A percentile compares a stretch with the other conserved stretches of the same genome.
phyloP scores from a whole-genome alignment of 2,113 vertebrate species.

The Nanorana parkeri region DNA sequence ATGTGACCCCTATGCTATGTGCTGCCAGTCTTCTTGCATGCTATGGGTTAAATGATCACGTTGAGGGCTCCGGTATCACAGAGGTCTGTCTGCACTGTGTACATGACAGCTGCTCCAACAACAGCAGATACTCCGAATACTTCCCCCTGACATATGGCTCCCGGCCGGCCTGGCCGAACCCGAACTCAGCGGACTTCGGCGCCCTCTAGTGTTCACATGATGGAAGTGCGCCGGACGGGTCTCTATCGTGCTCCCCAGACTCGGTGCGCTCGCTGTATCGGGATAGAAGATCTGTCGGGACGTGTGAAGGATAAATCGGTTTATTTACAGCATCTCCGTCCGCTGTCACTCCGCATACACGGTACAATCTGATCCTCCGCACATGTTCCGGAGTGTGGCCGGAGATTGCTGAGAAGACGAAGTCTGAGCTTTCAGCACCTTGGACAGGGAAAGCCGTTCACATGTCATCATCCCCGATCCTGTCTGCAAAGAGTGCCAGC shows the following conservation, averaged over 20 bases:
- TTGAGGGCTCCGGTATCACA: conserved; percentile 20
- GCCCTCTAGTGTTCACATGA: conserved; percentile 2
- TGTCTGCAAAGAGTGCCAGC: too few species aligned
- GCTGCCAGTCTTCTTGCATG: not conserved
- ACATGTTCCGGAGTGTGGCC: not conserved
- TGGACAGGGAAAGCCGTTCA: not conserved
- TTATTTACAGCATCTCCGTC: not conserved
- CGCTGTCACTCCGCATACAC: not conserved
- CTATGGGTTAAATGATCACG: conserved; percentile 40
- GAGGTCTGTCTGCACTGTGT: not conserved
- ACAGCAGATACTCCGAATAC: conserved; percentile 18
- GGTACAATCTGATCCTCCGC: not conserved
- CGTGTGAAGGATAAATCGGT: not conserved
- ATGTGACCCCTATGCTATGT: conserved; percentile 18
- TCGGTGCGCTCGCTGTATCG: not conserved
- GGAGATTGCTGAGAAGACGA: too few species aligned
- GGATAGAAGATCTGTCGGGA: not conserved
- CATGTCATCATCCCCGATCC: too few species aligned
- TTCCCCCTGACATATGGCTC: not conserved
- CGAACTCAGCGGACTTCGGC: not conserved
- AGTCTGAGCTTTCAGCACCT: conserved; percentile 32
- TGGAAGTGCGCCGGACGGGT: not conserved
- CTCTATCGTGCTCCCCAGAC: not conserved
- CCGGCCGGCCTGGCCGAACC: too few species aligned
- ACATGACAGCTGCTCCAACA: conserved; percentile 36